phyloP scores from a whole-genome alignment of 2,888 invertebrate species.

The Calliphora vomitoria region DNA sequence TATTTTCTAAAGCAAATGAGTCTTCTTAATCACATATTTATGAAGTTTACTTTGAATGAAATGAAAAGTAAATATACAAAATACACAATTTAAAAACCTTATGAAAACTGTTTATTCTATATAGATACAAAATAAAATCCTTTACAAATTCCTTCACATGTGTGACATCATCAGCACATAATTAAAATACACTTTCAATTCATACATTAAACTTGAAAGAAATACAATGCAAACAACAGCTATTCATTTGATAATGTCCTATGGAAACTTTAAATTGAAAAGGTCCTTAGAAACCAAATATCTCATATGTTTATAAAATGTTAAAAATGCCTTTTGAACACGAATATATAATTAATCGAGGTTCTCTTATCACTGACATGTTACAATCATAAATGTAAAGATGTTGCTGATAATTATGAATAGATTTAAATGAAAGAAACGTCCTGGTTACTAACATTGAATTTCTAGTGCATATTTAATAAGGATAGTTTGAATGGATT shows the following conservation, averaged over 20 bases:
- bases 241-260: neutral
- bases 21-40: conserved; percentile 48
- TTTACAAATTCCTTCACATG: neutral
- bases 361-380: conserved; percentile 20
- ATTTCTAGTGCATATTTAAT: neutral
- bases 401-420: conserved; percentile 15
- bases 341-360: conserved; percentile 8
- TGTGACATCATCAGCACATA: neutral
- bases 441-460: neutral
- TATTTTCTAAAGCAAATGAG: too few relatives aligned
- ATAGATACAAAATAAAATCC: too few relatives aligned
- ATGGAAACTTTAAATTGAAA: neutral
- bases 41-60: conserved; percentile 23
- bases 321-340: conserved; percentile 26
- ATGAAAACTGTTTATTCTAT: neutral
- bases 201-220: neutral
- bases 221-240: neutral
- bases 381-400: neutral
- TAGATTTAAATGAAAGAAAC: neutral
- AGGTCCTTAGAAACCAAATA: neutral
- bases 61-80: conserved; percentile 29
- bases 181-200: too few relatives aligned
- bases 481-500: neutral
- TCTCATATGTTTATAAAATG: too few relatives aligned
- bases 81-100: neutral